Evolutionary conservation across 2,113 vertebrate species (phyloP).

Genomic region (Chaenogobius annularis): DNA sequence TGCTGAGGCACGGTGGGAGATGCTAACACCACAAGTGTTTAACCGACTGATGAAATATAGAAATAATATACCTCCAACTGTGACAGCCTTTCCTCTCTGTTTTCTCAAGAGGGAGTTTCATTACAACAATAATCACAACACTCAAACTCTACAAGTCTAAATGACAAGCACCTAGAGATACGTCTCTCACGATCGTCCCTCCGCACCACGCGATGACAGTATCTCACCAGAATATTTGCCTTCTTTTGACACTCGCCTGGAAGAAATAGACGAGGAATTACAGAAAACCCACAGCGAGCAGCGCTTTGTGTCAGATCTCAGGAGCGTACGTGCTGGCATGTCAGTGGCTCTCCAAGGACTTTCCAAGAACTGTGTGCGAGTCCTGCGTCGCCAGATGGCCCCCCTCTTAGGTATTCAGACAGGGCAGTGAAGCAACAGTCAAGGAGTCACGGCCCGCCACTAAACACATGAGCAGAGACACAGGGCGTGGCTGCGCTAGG

Average conservation of each 20-base stretch:
- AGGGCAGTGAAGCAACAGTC: constrained; percentile 48
- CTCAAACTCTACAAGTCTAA: constrained; percentile 19
- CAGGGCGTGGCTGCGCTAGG: background rate
- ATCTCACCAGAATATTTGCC: constrained; percentile 35
- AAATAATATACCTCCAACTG: constrained; percentile 20
- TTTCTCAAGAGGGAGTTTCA: constrained; percentile 21
- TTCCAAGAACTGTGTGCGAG: constrained; percentile 57
- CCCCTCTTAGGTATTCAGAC: constrained; percentile 65
- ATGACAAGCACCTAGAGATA: constrained; percentile 38
- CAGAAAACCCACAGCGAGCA: constrained; percentile 16
- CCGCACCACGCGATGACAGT: constrained; percentile 38
- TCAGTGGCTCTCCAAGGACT: constrained; percentile 59
- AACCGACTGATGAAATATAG: constrained; percentile 12
- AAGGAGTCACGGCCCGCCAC: constrained; percentile 53
- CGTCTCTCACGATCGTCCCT: constrained; percentile 22
- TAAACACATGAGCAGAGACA: constrained; percentile 10
- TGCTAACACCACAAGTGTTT: constrained; percentile 7
- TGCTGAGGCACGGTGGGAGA: background rate
- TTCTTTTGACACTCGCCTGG: constrained; percentile 18
- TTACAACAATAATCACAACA: constrained; percentile 40
- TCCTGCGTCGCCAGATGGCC: constrained; percentile 64
- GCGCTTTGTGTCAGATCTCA: constrained; percentile 51
- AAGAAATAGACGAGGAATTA: constrained; percentile 20
- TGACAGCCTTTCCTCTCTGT: constrained; percentile 21
- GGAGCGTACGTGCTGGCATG: constrained; percentile 47